These are phyloP conservation scores for Malurus elegans DNA, from an alignment of 2,113 vertebrate species.

Conservation along the genomic window DNA sequence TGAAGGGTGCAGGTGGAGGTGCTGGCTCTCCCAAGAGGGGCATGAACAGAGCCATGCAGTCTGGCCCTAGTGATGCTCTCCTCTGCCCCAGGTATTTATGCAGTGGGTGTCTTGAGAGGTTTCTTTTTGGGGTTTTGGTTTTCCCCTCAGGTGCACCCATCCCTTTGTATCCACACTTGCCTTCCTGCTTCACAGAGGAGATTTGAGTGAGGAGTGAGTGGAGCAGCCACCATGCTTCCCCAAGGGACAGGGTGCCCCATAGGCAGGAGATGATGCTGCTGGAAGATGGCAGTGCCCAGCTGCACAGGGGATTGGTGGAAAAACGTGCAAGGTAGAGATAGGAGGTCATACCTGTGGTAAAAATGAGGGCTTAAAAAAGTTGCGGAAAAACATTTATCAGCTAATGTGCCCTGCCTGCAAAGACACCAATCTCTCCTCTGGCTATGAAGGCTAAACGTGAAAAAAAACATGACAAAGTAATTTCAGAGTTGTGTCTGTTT, in stretches of 20 bases:
- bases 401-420: neutral
- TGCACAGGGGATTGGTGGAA: neutral
- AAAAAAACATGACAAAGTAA: neutral
- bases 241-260: neutral
- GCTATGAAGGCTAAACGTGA: neutral
- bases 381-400: neutral
- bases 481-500: neutral
- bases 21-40: neutral
- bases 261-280: neutral
- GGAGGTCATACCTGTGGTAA: neutral
- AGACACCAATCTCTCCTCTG: fast-evolving
- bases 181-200: neutral
- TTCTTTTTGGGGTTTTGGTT: neutral
- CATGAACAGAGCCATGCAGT: fast-evolving
- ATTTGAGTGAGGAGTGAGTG: neutral
- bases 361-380: neutral
- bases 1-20: neutral
- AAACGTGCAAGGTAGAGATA: neutral
- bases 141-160: neutral
- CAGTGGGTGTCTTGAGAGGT: neutral
- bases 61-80: fast-evolving
- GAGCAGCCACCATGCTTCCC: neutral
- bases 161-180: neutral
- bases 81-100: neutral
- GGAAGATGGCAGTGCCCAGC: neutral